Percentiles rank a stretch among this genome's conserved stretches.
Conservation (phyloP, 2,797 vertebrate genomes). For the Myoxocephalus aenaeus region DNA sequence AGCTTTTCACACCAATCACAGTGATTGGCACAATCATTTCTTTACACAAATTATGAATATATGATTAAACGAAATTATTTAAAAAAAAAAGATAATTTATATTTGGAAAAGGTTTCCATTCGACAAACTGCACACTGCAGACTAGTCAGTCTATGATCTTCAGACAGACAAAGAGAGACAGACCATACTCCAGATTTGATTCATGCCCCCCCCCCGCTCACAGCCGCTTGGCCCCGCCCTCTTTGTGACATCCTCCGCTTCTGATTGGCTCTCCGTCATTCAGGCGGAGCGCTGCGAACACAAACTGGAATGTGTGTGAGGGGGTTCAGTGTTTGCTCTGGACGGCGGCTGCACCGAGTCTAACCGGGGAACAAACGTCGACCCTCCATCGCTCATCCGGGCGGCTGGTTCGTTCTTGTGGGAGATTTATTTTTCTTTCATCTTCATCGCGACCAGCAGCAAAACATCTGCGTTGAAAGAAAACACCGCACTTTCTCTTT, state of each 20-base stretch:
- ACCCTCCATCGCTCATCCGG: background rate
- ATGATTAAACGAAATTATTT: background rate
- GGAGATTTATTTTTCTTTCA: constrained; percentile 3
- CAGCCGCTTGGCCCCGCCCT: constrained; percentile 59
- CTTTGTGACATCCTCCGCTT: constrained; percentile 38
- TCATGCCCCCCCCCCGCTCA: background rate
- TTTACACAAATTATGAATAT: background rate
- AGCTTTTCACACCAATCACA: background rate
- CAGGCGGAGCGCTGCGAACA: constrained; percentile 74
- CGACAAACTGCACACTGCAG: background rate
- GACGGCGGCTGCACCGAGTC: constrained; percentile 16
- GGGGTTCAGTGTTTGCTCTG: constrained; percentile 55
- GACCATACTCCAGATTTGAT: constrained; percentile 12
- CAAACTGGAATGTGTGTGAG: constrained; percentile 65
- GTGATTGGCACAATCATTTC: background rate
- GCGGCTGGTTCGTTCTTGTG: background rate
- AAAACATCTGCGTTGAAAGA: background rate
- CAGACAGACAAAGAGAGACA: constrained; percentile 38
- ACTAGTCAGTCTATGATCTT: background rate
- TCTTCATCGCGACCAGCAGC: background rate
- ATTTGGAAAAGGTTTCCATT: background rate
- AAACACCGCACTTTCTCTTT: constrained; percentile 15
- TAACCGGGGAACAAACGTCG: constrained; percentile 11
- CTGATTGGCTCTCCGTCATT: constrained; percentile 73
- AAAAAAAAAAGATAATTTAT: background rate